A percentile compares a stretch with the other conserved stretches of the same genome.
phyloP scores from a whole-genome alignment of 2,888 invertebrate species.

The Pardosa pseudoannulata region DNA sequence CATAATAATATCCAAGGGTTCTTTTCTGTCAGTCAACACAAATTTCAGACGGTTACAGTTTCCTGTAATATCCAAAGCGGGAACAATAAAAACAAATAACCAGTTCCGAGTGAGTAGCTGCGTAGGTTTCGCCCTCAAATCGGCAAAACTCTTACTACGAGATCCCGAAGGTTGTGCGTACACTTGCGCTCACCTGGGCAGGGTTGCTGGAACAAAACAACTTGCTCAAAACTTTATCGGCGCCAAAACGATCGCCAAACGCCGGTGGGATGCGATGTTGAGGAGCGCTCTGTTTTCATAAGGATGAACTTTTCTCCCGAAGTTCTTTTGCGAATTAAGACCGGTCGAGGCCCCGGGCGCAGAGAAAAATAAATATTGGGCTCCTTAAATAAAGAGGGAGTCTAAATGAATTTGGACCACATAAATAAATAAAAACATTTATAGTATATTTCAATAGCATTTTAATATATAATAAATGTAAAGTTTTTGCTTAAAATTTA shows the following conservation, averaged over 20 bases:
- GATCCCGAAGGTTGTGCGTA: constrained; percentile 38
- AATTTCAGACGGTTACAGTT: background rate
- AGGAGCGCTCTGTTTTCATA: background rate
- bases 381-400: too few relatives aligned
- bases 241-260: constrained; percentile 22
- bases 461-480: too few relatives aligned
- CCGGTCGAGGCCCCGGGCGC: too few relatives aligned
- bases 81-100: constrained; percentile 3
- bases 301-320: too few relatives aligned
- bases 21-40: too few relatives aligned
- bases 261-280: background rate
- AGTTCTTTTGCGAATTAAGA: too few relatives aligned
- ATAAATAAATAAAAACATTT: too few relatives aligned
- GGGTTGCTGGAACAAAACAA: constrained; percentile 43
- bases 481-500: too few relatives aligned
- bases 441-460: too few relatives aligned
- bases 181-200: constrained; percentile 53
- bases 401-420: too few relatives aligned
- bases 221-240: constrained; percentile 40
- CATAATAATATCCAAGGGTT: background rate
- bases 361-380: too few relatives aligned
- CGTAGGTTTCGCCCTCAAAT: background rate
- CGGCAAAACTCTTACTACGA: constrained; percentile 36
- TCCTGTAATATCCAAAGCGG: background rate
- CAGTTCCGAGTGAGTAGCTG: background rate